Evolutionary conservation across 92 coral and sea anemone genomes (phyloP), one percentile per base, ranked within the genome.

Genomic region (Zoanthus sociatus): DNA sequence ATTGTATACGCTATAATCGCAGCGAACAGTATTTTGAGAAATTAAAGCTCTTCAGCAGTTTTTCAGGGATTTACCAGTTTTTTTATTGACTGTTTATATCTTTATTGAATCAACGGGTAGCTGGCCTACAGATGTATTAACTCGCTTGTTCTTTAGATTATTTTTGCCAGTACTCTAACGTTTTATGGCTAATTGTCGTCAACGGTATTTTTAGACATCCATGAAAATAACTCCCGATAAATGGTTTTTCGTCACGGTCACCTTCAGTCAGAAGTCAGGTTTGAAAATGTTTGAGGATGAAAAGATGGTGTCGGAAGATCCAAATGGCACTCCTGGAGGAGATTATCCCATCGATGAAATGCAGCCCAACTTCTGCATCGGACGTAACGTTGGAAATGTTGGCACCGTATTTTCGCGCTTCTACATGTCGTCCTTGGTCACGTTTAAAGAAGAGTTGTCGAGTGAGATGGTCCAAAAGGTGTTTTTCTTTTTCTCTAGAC

Each of bases 401-500:
- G 89, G 88, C 5, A 51, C 91, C 14, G 87, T 87, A 11, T 94
- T 77, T 75, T 79, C 91, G 33, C 83, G 76, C 81, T 92, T 95
- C 76, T 93, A 89, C 47, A 82, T 95, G 81, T 92, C 94, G 17
- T 92, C 97, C 45, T 87, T 96, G 73, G 86, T 91, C 21, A 90
- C 94, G 3, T 96, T 93, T 73, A 93, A 89, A n/a, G 92, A 89
- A 18, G 87, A 75, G 77, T 90, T 96, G 75, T 91, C 99, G 20
- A 90, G 84, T 9, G 55, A 87, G 17, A 87, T 83, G 14, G 92
- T 95, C 78, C 78, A 88, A 72, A 88, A 89, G 46, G 89, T 92
- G n/a, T 94, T 78, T 74, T 89, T 93, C 51, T 95, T 89, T 84
- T 96, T 93, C 90, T 96, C 98, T 97, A 92, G 96, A 76, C 91